Conservation (phyloP, 2,113 vertebrate genomes). For the Struthio camelus region DNA sequence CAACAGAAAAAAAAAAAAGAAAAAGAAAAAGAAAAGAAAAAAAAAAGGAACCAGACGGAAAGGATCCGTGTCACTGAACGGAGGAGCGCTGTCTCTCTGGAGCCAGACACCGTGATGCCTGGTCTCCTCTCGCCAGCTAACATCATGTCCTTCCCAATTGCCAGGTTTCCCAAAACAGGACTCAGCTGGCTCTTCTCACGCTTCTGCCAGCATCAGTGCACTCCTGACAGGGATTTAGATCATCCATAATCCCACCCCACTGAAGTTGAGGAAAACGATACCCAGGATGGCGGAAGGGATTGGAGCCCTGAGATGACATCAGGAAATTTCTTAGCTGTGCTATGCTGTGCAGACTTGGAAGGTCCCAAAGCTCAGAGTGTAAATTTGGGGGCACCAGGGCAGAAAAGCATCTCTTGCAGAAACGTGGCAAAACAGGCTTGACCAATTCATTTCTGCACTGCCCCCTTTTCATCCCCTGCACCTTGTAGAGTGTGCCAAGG, state of each 20-base stretch:
- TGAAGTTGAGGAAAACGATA: neutral
- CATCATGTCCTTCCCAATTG: neutral
- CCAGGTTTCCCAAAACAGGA: neutral
- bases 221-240: neutral
- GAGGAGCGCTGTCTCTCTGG: neutral
- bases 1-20: slow-evolving; percentile 17
- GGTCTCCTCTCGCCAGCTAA: neutral
- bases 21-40: neutral
- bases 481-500: neutral
- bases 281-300: neutral
- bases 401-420: neutral
- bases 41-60: neutral
- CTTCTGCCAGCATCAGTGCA: neutral
- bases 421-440: no score
- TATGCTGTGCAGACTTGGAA: neutral
- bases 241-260: neutral
- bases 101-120: neutral
- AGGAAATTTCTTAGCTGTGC: neutral
- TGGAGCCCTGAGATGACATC: neutral
- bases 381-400: neutral
- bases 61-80: neutral
- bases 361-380: neutral
- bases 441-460: neutral
- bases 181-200: neutral
- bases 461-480: neutral